A percentile compares a stretch with the other conserved stretches of the same genome.
phyloP scores from a whole-genome alignment of 2,113 vertebrate species.

The Nicator chloris region DNA sequence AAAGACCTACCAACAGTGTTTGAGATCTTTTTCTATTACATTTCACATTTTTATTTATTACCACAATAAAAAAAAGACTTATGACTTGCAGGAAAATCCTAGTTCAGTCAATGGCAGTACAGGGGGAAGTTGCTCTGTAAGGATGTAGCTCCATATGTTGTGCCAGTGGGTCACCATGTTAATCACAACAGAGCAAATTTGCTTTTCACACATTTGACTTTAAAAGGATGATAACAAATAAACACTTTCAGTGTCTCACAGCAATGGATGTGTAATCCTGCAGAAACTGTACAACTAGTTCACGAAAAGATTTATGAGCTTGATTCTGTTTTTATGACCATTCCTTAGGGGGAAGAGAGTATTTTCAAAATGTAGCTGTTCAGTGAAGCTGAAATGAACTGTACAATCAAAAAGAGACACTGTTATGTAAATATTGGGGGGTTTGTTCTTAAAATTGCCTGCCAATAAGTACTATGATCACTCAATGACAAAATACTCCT shows the following conservation, averaged over 20 bases:
- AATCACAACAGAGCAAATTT: background rate
- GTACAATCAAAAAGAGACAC: background rate
- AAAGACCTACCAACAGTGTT: background rate
- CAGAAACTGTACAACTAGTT: slow-evolving; percentile 40
- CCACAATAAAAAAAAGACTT: background rate
- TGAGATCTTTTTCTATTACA: background rate
- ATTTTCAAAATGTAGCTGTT: slow-evolving; percentile 27
- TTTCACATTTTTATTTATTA: background rate
- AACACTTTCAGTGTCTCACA: slow-evolving; percentile 35
- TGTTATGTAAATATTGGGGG: slow-evolving; percentile 41
- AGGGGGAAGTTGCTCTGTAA: background rate
- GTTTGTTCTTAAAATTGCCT: slow-evolving; percentile 19
- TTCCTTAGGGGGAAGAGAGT: slow-evolving; percentile 22
- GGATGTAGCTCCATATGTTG: background rate
- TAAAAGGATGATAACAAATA: slow-evolving; percentile 52
- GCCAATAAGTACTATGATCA: slow-evolving; percentile 35
- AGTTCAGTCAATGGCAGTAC: background rate
- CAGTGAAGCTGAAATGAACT: slow-evolving; percentile 47
- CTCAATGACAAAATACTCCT: slow-evolving; percentile 14
- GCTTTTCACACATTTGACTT: slow-evolving; percentile 41
- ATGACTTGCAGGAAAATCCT: background rate
- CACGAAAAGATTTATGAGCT: slow-evolving; percentile 55
- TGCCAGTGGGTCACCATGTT: background rate
- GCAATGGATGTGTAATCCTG: slow-evolving; percentile 26
- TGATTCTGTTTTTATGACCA: slow-evolving; percentile 52